Evolutionary conservation across 2,797 vertebrate species (phyloP), one percentile per base, ranked within the genome.

Genomic region (Hippopotamyrus pictus): DNA sequence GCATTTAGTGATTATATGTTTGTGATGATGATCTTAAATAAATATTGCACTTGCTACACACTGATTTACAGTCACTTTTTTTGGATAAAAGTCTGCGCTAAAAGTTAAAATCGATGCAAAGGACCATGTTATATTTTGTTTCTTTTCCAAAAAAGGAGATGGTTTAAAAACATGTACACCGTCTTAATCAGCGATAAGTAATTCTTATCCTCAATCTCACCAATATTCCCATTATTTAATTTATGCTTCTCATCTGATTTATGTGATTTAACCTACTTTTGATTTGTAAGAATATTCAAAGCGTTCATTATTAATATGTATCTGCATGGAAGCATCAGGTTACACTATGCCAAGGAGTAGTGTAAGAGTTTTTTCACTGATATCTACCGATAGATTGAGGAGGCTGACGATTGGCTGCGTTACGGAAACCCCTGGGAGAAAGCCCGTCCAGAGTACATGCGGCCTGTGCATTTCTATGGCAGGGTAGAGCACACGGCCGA

Each of bases 341-440:
- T 46, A 22, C 19, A 46, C 41, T 5, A 82, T 22, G 7, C 76
- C 17, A 44, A 46, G 48, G 83, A 53, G 50, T 84, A 51, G 19
- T 33, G 51, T 54, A 41, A 59, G 50, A 59, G 53, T 59, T 41
- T 33, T 44, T n/a, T 44, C 33, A 87, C 37, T n/a, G 33, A 59
- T 29, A n/a, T 86, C 25, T 76, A 73, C 7, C 73, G 46, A 79
- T 93, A 98, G 97, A 95, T 97, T 91, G 98, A 98, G 54, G 97
- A 98, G 90, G 98, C 98, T 0, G 98, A 98, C 1, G 97, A 98
- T 93, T 98, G 98, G 98, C 95, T 98, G 92, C 97, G 98, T 11
- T 98, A 97, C 0, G 98, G 98, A 5, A 98, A 98, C 92, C 97
- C 98, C 73, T 98, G 98, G 98, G 98, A 98, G 94, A 98, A 98